phyloP scores from a whole-genome alignment of 2,888 invertebrate species.

The Melinopterus prodromus region DNA sequence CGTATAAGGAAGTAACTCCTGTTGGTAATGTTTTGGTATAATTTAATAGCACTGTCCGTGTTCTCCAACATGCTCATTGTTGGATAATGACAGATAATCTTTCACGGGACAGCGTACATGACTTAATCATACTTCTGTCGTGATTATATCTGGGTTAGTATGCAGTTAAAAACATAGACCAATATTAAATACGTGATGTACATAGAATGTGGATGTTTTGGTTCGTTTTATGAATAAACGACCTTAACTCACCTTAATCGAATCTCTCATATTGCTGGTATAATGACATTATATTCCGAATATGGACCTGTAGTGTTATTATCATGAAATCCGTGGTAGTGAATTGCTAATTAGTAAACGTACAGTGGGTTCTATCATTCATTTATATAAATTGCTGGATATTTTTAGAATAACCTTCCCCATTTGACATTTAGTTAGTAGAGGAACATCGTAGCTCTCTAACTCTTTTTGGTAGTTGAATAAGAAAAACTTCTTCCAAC shows the following conservation, averaged over 20 bases:
- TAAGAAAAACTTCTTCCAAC: no score
- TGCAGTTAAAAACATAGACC: background rate
- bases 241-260: background rate
- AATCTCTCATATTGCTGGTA: background rate
- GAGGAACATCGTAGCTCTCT: no score
- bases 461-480: no score
- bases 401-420: no score
- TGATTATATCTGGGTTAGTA: background rate
- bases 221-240: background rate
- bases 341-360: no score
- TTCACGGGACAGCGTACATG: background rate
- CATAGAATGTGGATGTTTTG: background rate
- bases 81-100: background rate
- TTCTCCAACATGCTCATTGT: background rate
- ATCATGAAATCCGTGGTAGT: background rate
- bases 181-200: background rate
- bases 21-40: background rate
- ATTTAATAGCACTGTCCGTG: background rate
- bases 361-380: no score
- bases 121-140: background rate
- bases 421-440: no score
- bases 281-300: background rate
- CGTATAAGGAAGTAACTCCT: background rate
- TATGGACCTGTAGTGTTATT: background rate
- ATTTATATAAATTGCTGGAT: no score